Base-by-base conservation (phyloP, 2,797 vertebrate species). In the Huso huso region DNA sequence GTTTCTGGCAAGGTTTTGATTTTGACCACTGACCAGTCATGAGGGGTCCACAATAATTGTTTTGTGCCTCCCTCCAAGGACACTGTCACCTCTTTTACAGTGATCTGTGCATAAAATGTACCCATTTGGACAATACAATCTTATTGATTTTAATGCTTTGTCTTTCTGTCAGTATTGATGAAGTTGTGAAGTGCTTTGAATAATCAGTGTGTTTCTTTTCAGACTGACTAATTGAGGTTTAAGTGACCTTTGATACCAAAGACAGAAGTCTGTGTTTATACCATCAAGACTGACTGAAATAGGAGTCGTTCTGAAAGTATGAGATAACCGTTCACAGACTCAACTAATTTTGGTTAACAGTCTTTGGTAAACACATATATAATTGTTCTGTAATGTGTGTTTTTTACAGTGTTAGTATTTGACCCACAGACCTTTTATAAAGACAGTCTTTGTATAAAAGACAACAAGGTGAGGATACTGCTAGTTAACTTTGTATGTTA, bases 81-180 rank as follows among this genome's bases (percentile, higher is more conserved):
- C 82, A 79, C 86, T 86, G 75, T 85, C 85, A 87, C 85, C 82
- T 73, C 2, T 18, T 69, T 78, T 78, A 6, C 9, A 55, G 9
- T 55, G 6, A 79, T 85, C 81, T 84, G 74, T 85, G 81, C 87
- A 82, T 82, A 82, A 86, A 87, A 73, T 73, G 80, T 77, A 76
- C 77, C 76, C 78, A 75, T 79, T 82, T 75, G 79, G 82, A 87
- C 84, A 83, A 77, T 68, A 6, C 65, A 66, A 68, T 70, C 53
- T 59, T 72, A 55, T 68, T 76, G 73, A 72, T 75, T 77, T 73
- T 72, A 71, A 76, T 69, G 68, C 60, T 68, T 68, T 73, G 71
- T 76, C 77, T 78, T 81, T 77, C 75, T 78, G 77, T 80, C 81
- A 77, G 71, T 72, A 51, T 66, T 68, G 66, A 68, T 66, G 75